Percentiles rank a stretch among this genome's conserved stretches.
These are phyloP conservation scores for Taxidea taxus DNA, from an alignment of 2,113 vertebrate genomes.

Conservation along the genomic window DNA sequence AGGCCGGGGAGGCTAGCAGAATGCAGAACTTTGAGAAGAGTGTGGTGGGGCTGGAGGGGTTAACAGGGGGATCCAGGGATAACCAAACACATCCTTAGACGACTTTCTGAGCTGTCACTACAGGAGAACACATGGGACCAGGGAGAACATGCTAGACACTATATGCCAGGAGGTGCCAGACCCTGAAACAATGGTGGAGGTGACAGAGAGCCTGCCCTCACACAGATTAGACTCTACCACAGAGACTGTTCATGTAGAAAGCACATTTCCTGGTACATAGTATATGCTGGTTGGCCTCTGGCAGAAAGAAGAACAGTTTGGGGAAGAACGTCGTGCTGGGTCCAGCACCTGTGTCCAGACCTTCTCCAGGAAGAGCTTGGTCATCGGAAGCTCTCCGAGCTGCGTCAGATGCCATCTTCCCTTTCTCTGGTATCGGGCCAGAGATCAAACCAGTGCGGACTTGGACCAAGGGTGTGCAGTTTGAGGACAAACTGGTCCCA, in stretches of 20 bases:
- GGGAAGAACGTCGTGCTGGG: background rate
- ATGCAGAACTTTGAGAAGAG: background rate
- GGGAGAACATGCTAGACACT: background rate
- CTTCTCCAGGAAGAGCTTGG: background rate
- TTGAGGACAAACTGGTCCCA: background rate
- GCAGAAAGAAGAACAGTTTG: background rate
- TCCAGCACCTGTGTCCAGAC: background rate
- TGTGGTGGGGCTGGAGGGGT: background rate
- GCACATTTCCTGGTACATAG: background rate
- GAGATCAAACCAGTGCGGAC: background rate
- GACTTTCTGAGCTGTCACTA: background rate
- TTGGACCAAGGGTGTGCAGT: background rate
- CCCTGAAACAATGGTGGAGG: background rate
- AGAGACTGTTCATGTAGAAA: background rate
- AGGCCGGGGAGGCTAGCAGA: background rate
- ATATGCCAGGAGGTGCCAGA: background rate
- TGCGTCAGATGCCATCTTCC: background rate
- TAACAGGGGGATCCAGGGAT: background rate
- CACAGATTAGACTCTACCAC: background rate
- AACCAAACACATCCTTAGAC: background rate
- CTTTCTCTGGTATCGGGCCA: background rate
- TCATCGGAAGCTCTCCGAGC: background rate
- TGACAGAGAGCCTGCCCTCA: background rate
- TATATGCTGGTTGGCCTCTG: background rate
- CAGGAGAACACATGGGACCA: background rate